Base-by-base conservation (phyloP, 2,113 vertebrate species). In the Mirounga angustirostris region DNA sequence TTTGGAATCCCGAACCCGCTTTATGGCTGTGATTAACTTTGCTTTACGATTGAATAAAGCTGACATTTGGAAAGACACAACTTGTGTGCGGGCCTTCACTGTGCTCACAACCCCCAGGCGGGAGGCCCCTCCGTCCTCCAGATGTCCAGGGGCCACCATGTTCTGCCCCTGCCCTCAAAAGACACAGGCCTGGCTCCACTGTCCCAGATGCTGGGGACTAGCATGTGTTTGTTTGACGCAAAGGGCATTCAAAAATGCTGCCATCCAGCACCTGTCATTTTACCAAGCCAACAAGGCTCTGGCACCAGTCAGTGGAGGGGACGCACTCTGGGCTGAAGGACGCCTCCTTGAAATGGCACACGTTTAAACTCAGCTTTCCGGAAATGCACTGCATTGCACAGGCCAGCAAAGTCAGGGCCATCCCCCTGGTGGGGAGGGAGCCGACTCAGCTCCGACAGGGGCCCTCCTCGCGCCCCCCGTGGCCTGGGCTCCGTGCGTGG, bases 271-370 rank as follows among this genome's bases (percentile, higher is more conserved):
- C 19, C 46, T 22, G 1, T 7, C 69, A 22, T 40, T 33, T 83
- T 8, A 12, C 7, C 65, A n/a, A 43, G 56, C 69, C 33, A 22
- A 59, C 22, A 0, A 5, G 0, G 7, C 1, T 0, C 14, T 4
- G 0, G 28, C 61, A 40, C 33, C 36, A 3, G 0, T 4, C 24
- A 18, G 40, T 10, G 10, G 14, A 33, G 33, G 40, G 21, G n/a
- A 40, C 2, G 0, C 9, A 4, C 7, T 63, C 85, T 54, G 3
- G 15, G 54, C 67, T 19, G n/a, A 58, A 78, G 11, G 82, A 15
- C 0, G 22, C 24, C 30, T n/a, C 46, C 65, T 88, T 11, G 33
- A 22, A 59, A 59, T 26, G 18, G 79, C 19, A 7, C 18, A 52
- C 28, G 43, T 56, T 26, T 18, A 59, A 54, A 58, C 78, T 65